A percentile compares a stretch with the other conserved stretches of the same genome.
These are phyloP conservation scores for Antheraea pernyi DNA, from an alignment of 1,140 invertebrate genomes.

Conservation along the genomic window DNA sequence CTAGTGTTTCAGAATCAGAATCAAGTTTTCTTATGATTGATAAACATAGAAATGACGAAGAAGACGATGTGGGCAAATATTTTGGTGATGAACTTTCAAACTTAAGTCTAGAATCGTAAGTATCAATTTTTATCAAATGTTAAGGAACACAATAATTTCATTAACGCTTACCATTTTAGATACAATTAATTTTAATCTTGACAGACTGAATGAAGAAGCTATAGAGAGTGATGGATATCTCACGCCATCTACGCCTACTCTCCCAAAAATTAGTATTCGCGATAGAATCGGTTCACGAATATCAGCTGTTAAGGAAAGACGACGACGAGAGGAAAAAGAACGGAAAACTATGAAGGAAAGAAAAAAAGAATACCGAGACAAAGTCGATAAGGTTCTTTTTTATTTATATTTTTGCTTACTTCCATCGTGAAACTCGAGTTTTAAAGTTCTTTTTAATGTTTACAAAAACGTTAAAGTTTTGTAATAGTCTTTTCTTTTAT, in stretches of 20 bases:
- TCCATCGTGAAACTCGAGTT: constrained; percentile 8
- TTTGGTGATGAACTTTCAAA: constrained; percentile 34
- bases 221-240: constrained; percentile 45
- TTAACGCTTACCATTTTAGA: background rate
- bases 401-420: constrained; percentile 24
- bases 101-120: constrained; percentile 64
- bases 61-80: constrained; percentile 21
- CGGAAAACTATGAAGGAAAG: constrained; percentile 32
- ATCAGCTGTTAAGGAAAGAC: constrained; percentile 39
- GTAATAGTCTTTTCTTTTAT: constrained; percentile 3
- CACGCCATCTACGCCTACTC: constrained; percentile 31
- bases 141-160: background rate
- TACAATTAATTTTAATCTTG: constrained; percentile 16
- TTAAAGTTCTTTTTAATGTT: constrained; percentile 23
- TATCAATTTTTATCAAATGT: constrained; percentile 17
- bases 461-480: constrained; percentile 14
- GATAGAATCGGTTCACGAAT: constrained; percentile 48
- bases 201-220: constrained; percentile 51
- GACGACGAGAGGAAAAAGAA: constrained; percentile 39
- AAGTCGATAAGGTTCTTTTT: constrained; percentile 54
- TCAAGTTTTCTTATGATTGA: constrained; percentile 33
- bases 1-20: constrained; percentile 35
- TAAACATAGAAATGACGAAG: constrained; percentile 28
- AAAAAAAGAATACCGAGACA: constrained; percentile 41
- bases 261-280: constrained; percentile 38